Evolutionary conservation across 1,140 invertebrate genomes (phyloP), one percentile per base, ranked within the genome.

Genomic region (Drosophila kurseongensis): DNA sequence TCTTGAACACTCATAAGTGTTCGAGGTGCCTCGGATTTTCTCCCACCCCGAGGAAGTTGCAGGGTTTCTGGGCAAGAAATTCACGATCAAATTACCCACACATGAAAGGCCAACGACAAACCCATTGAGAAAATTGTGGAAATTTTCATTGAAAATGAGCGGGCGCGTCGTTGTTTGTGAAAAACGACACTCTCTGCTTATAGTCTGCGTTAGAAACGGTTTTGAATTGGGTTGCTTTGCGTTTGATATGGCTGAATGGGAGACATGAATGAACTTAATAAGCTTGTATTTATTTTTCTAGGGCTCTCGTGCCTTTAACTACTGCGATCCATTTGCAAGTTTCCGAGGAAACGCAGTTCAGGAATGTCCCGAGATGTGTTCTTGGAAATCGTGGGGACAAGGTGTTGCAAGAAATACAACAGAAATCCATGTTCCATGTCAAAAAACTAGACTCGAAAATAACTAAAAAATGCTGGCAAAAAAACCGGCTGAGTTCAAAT

Each of bases 321-420:
- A 41, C 65, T 27, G 36, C 62, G 51, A 35, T 71, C 54, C 51
- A 69, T 71, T 69, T 47, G 41, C 73, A 35, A 57, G 23, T 48
- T 75, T 75, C 47, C 29, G 13, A n/a, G 61, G 60, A 75, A 75
- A 56, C 42, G 47, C 45, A 47, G 7, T 9, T 8, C 36, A 27
- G 82, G 82, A 86, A 86, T 86, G 76, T 88, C 69, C 66, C 84
- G 59, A 52, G 40, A 36, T 71, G 62, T 55, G 75, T 66, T 44
- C 52, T 45, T 47, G 63, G 68, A 82, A 76, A 32, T 71, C 27
- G 12, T 32, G 16, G 57, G 29, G 32, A 56, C 44, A 78, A 88
- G 83, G 83, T 88, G 83, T 88, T 88, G 83, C 83, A 88, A 89
- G 84, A 89, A 88, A 88, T 88, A 88, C 83, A 88, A 57, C 56